These are phyloP conservation scores for Cyprinodon diabolis DNA, from an alignment of 2,797 vertebrate species.

Conservation along the genomic window DNA sequence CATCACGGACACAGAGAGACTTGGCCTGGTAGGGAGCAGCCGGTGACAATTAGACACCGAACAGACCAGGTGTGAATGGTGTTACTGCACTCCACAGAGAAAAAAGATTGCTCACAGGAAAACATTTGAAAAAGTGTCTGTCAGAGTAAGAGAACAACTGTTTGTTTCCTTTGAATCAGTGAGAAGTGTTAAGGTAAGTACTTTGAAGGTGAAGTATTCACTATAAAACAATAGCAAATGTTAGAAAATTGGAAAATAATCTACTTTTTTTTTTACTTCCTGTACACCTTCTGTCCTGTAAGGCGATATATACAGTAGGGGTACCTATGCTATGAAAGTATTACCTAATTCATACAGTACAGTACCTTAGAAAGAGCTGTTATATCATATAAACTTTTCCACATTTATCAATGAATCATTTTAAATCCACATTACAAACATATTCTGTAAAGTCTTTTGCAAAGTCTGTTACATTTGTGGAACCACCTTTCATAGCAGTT, in stretches of 20 bases:
- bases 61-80: constrained; percentile 71
- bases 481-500: no score
- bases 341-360: not conserved
- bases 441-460: no score
- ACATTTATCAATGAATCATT: not conserved
- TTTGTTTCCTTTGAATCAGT: not conserved
- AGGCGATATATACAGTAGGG: no score
- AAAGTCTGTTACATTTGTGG: no score
- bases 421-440: not conserved
- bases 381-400: not conserved
- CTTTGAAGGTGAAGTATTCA: not conserved
- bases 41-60: constrained; percentile 71
- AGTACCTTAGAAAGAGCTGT: not conserved
- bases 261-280: not conserved
- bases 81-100: constrained; percentile 25
- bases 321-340: not conserved
- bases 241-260: not conserved
- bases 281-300: not conserved
- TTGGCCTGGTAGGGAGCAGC: constrained; percentile 62
- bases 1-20: constrained; percentile 70
- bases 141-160: not conserved
- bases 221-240: not conserved
- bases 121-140: not conserved
- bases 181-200: not conserved
- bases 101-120: constrained; percentile 2